Base-by-base conservation (phyloP, 2,113 vertebrate species). In the Anguilla japonica region DNA sequence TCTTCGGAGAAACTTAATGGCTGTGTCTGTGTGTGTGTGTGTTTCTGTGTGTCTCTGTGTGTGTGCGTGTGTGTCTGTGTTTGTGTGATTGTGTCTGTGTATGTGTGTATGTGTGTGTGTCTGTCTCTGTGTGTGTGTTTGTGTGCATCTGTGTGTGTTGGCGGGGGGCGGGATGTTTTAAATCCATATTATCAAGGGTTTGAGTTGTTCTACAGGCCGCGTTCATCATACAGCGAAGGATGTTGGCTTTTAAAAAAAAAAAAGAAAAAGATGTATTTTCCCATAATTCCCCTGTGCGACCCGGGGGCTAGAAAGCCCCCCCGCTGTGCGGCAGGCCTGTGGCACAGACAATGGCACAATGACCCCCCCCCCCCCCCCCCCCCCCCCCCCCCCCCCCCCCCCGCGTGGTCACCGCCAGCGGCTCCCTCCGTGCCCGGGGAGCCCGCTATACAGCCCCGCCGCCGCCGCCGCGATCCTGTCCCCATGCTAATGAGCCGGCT, bases 401-500 rank as follows among this genome's bases (percentile, higher is more conserved):
- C 34, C 34, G 34, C 90, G 95, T 95, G 96, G 96, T 97, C 95
- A 97, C 95, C 96, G 96, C 96, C 94, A 93, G 94, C 96, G 95
- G 96, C 96, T 97, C 96, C 96, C 96, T 96, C 88, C 83, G 96
- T 96, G 95, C 93, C 95, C 95, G 95, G 95, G 96, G 97, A 97
- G 96, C 96, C 95, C 97, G 96, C 96, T 96, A 97, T 97, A 97
- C 96, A 97, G 95, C 96, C 94, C 95, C 93, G 96, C 95, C 96
- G 97, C 96, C 97, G n/a, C 34, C 34, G 34, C 34, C 0, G 34
- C 34, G 34, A 96, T 97, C 96, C 96, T 96, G 96, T 97, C 96
- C 96, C 95, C 95, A 97, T 97, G 97, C 97, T 99, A 96, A 99
- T 99, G 98, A 99, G 97, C 96, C 95, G 94, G 97, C 96, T 99